phyloP scores from a whole-genome alignment of 2,797 vertebrate genomes.

The Chlorospingus semifuscus region DNA sequence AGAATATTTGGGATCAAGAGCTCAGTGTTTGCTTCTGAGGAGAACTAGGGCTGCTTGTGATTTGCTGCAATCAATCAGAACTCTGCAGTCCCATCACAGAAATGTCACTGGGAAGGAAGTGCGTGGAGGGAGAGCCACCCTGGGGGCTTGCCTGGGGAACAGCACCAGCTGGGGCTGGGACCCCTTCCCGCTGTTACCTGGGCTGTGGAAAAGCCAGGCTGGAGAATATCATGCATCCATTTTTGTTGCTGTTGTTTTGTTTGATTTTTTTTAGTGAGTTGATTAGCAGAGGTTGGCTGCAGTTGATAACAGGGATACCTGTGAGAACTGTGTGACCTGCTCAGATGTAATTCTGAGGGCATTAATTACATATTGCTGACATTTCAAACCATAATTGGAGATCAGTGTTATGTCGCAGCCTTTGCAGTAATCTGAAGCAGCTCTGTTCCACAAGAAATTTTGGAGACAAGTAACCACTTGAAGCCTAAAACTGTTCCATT shows the following conservation, averaged over 20 bases:
- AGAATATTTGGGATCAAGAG: not conserved
- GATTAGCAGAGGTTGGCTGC: not conserved
- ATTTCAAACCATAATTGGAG: not conserved
- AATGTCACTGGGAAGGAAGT: not conserved
- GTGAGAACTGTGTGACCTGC: not conserved
- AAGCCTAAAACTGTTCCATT: not conserved
- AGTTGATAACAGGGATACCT: not conserved
- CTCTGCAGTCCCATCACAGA: not conserved
- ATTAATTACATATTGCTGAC: not conserved
- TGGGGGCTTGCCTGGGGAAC: not conserved
- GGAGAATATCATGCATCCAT: not conserved
- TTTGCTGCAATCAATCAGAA: not conserved
- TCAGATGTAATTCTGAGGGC: not conserved
- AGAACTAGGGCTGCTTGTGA: not conserved
- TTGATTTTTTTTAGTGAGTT: not conserved
- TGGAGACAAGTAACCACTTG: not conserved
- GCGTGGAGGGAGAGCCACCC: not conserved
- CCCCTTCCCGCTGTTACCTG: not conserved
- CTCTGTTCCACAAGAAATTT: not conserved
- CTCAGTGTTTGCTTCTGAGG: not conserved
- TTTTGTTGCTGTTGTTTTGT: not conserved
- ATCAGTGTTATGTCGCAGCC: not conserved
- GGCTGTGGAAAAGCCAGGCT: not conserved
- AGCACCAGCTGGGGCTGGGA: not conserved
- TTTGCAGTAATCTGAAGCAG: not conserved